Conservation (phyloP, 2,888 invertebrate species). For the Lymantria monacha region DNA sequence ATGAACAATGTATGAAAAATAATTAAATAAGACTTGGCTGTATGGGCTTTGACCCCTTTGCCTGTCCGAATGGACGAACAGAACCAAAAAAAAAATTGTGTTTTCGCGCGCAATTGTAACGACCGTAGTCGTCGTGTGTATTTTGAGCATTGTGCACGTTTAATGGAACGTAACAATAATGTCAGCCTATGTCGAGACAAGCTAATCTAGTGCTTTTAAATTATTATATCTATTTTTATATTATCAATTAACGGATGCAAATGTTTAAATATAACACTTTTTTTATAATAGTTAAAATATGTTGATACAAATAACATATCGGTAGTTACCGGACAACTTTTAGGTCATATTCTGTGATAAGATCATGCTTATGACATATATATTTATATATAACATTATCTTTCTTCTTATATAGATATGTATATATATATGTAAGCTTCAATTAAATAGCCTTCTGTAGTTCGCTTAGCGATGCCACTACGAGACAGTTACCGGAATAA, state of each 20-base stretch:
- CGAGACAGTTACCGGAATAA: slow-evolving; percentile 16
- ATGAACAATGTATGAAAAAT: too few species aligned
- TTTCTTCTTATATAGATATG: slow-evolving; percentile 33
- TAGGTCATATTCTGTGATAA: slow-evolving; percentile 79
- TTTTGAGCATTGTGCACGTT: too few species aligned
- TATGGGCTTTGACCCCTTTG: too few species aligned
- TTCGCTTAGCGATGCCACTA: slow-evolving; percentile 68
- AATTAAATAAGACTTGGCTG: too few species aligned
- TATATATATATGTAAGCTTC: slow-evolving; percentile 63
- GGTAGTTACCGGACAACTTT: slow-evolving; percentile 60
- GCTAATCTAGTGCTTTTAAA: too few species aligned
- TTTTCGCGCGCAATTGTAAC: too few species aligned
- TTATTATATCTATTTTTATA: too few species aligned
- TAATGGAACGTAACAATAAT: too few species aligned
- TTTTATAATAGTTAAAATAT: slow-evolving; percentile 10
- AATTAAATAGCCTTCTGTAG: slow-evolving; percentile 78
- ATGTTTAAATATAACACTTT: slow-evolving; percentile 14
- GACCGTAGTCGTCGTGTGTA: too few species aligned
- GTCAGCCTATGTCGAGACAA: too few species aligned
- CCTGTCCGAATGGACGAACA: too few species aligned
- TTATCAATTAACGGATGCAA: slow-evolving; percentile 1
- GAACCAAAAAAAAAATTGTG: too few species aligned
- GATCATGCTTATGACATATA: slow-evolving; percentile 73
- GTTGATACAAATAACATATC: slow-evolving; percentile 60
- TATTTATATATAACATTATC: slow-evolving; percentile 25